Evolutionary conservation across 2,888 invertebrate genomes (phyloP).

Genomic region (Temnothorax rugatulus): DNA sequence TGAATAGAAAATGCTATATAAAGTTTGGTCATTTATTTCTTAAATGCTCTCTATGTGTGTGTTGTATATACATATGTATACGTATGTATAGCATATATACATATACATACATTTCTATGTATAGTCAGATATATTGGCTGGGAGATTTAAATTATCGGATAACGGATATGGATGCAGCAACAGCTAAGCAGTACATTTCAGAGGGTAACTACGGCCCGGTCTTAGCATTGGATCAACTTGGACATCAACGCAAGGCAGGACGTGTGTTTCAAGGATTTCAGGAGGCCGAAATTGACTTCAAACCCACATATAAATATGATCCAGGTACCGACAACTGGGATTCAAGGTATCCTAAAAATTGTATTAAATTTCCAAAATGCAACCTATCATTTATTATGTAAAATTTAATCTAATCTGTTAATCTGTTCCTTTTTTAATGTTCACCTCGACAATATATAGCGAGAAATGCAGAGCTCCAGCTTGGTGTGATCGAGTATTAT

Average conservation of each 20-base stretch:
- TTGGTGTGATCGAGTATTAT: slow-evolving; percentile 99
- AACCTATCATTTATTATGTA: neutral
- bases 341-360: slow-evolving; percentile 88
- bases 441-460: slow-evolving; percentile 87
- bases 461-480: slow-evolving; percentile 98
- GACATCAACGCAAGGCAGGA: slow-evolving; percentile 91
- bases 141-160: slow-evolving; percentile 99
- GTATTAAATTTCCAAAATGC: slow-evolving; percentile 6
- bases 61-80: neutral
- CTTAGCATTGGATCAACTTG: slow-evolving; percentile 94
- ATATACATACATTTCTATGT: slow-evolving; percentile 6
- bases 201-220: slow-evolving; percentile 88
- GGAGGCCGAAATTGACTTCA: slow-evolving; percentile 95
- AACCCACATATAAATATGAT: slow-evolving; percentile 99
- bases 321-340: slow-evolving; percentile 98
- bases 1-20: neutral
- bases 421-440: neutral
- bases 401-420: neutral
- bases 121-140: slow-evolving; percentile 97
- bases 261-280: slow-evolving; percentile 93
- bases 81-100: neutral
- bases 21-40: neutral
- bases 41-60: neutral
- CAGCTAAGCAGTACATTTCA: slow-evolving; percentile 90
- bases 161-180: slow-evolving; percentile 91